Evolutionary conservation across 2,797 vertebrate species (phyloP), one percentile per base, ranked within the genome.

Genomic region (Myripristis jacobus): DNA sequence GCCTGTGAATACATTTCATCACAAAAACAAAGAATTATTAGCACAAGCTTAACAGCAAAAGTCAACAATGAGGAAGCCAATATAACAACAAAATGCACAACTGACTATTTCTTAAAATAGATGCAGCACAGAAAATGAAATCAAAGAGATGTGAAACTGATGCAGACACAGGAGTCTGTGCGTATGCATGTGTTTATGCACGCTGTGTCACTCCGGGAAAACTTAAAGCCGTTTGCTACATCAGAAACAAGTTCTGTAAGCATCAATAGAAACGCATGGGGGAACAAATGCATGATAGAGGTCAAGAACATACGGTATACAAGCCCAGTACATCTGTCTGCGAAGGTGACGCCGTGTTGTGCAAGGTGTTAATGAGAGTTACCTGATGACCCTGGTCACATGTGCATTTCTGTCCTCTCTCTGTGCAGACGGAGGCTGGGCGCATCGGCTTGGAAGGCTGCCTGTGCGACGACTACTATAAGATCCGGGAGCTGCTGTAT

Each of bases 401-500:
- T 60, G 58, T 66, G 34, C 25, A 13, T 74, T 41, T 74, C 56
- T 79, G 27, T 77, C 48, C 66, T 80, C 34, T 36, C 75, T 82
- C 79, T 89, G 80, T 86, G 80, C 94, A 99, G 98, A 99, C 97
- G 79, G 97, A 99, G 92, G 97, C 97, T 0, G 98, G 98, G 47
- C 96, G 97, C 71, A 98, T 99, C 66, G 97, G 97, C 78, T 88
- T 99, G 91, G 98, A 99, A 93, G 98, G 98, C 87, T 98, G 97
- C 89, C 94, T 98, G 81, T 99, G 98, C 89, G 97, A 98, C 76
- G 97, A 99, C 91, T 99, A 98, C 93, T 99, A 96, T 84, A 97
- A 96, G 93, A 99, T 99, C 92, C 95, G 97, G 87, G 96, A 98
- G 91, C 95, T 99, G 94, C 94, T 99, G 86, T 99, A 99, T 53